Percentiles rank a stretch among this genome's conserved stretches.
Evolutionary conservation across 64 coral and sea anemone species (phyloP).

Genomic region (Porites lutea): DNA sequence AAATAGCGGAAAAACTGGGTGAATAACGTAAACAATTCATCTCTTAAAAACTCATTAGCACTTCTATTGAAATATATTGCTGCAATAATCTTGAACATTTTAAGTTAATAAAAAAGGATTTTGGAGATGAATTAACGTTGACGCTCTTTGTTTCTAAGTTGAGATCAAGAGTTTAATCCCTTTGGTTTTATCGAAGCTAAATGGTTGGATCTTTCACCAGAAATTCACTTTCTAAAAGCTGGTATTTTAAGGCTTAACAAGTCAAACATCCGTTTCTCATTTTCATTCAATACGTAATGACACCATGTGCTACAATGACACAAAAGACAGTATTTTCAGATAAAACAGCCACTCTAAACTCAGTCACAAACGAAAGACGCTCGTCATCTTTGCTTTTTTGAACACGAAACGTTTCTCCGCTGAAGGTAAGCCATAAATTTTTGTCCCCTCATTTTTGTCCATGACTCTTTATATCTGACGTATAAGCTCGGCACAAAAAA

Average conservation of each 20-base stretch:
- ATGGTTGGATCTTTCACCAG: background rate
- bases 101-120: background rate
- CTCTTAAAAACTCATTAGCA: background rate
- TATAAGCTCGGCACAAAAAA: too few species aligned
- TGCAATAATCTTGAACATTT: background rate
- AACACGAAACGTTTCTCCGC: too few species aligned
- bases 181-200: background rate
- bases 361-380: background rate
- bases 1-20: background rate
- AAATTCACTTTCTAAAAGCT: background rate
- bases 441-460: too few species aligned
- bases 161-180: background rate
- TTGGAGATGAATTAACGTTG: background rate
- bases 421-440: too few species aligned
- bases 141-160: background rate
- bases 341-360: background rate
- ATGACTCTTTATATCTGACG: too few species aligned
- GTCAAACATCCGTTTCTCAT: slow-evolving; percentile 11
- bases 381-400: too few species aligned
- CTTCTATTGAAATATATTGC: background rate
- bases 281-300: background rate
- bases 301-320: background rate
- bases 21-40: background rate
- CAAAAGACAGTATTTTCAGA: background rate
- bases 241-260: background rate